Conservation (phyloP, 2,888 invertebrate species). For the Muscina levida region DNA sequence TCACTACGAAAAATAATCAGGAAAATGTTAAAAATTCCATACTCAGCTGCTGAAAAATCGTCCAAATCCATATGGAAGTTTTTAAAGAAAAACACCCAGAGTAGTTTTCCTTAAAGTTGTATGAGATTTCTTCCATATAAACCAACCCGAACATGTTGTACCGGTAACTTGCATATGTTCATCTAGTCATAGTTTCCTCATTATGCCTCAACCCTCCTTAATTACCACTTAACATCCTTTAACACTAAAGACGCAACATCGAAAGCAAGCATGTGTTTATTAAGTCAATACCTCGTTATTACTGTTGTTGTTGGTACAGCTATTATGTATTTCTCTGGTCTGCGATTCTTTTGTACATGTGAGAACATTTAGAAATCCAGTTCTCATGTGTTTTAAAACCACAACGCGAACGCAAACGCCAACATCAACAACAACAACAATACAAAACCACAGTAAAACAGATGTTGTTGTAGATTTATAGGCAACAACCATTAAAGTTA, state of each 20-base stretch:
- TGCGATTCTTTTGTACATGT: constrained; percentile 56
- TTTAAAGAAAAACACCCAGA: too few relatives aligned
- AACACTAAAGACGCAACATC: constrained; percentile 41
- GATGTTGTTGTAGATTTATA: constrained; percentile 42
- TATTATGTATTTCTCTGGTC: constrained; percentile 13
- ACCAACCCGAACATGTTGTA: too few relatives aligned
- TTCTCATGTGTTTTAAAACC: constrained; percentile 61
- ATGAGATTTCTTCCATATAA: too few relatives aligned
- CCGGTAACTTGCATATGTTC: too few relatives aligned
- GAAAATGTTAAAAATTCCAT: too few relatives aligned
- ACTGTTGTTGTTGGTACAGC: constrained; percentile 3
- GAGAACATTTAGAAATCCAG: constrained; percentile 61
- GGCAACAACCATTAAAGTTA: constrained; percentile 50
- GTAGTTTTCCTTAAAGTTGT: too few relatives aligned
- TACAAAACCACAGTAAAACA: constrained; percentile 41
- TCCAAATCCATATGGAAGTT: too few relatives aligned
- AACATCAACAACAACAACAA: constrained; percentile 55
- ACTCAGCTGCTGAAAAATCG: too few relatives aligned
- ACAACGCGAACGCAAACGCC: constrained; percentile 58
- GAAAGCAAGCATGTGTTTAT: constrained; percentile 20
- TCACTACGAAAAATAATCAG: too few relatives aligned
- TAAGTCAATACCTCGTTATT: constrained; percentile 16
- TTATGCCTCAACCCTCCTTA: too few relatives aligned
- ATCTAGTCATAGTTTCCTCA: too few relatives aligned
- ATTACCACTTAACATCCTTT: constrained; percentile 62